phyloP scores from a whole-genome alignment of 2,797 vertebrate genomes.

The Enteromius argenteus region DNA sequence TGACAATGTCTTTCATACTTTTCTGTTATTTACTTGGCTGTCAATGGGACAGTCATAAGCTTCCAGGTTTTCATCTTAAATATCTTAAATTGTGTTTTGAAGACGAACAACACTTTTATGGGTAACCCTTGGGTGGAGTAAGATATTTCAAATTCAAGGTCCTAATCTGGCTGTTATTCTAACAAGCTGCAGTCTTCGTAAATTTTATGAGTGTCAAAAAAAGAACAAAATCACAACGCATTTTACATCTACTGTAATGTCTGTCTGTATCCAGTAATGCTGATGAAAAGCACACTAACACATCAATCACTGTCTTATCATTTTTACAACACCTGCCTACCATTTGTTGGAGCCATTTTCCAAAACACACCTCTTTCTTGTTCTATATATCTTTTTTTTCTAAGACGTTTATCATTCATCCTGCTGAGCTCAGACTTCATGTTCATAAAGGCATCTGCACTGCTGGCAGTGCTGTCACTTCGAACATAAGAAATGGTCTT shows the following conservation, averaged over 20 bases:
- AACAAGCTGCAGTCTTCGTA: background rate
- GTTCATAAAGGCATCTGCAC: slow-evolving; percentile 68
- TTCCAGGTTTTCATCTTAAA: no score
- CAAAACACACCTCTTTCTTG: slow-evolving; percentile 49
- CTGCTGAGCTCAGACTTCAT: slow-evolving; percentile 60
- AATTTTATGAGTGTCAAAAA: background rate
- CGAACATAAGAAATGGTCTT: slow-evolving; percentile 70
- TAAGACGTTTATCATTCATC: slow-evolving; percentile 55
- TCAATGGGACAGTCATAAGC: no score
- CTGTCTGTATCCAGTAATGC: background rate
- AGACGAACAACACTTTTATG: no score
- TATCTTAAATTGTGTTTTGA: no score
- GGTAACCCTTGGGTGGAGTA: no score
- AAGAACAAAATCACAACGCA: background rate
- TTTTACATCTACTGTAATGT: background rate
- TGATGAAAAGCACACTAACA: slow-evolving; percentile 13
- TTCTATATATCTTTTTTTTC: slow-evolving; percentile 44
- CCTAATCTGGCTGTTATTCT: background rate
- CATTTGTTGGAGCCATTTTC: slow-evolving; percentile 34
- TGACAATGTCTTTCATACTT: no score
- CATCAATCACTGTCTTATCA: slow-evolving; percentile 17
- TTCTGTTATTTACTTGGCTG: no score
- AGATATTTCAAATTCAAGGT: background rate
- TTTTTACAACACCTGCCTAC: slow-evolving; percentile 11
- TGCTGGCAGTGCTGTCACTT: slow-evolving; percentile 58